phyloP scores from a whole-genome alignment of 2,113 vertebrate species.

The Stictonetta naevosa region DNA sequence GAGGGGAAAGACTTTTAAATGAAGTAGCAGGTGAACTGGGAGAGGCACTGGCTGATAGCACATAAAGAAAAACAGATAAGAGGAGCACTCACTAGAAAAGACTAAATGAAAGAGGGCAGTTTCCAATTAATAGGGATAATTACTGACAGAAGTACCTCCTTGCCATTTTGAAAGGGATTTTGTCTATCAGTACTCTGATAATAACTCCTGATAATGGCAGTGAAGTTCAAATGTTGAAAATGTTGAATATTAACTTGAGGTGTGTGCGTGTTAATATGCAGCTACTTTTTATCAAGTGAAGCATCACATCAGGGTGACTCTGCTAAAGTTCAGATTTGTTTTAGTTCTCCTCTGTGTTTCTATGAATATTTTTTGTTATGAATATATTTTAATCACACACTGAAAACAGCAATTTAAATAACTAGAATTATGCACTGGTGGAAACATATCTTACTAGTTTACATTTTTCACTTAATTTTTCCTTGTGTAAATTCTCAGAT shows the following conservation, averaged over 20 bases:
- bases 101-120: constrained; percentile 8
- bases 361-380: neutral
- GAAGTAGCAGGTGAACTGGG: neutral
- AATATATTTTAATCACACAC: neutral
- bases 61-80: neutral
- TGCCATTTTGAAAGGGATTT: constrained; percentile 28
- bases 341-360: neutral
- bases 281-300: neutral
- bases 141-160: neutral
- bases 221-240: neutral
- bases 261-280: neutral
- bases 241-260: neutral
- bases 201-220: neutral
- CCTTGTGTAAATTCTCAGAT: neutral
- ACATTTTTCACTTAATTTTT: neutral
- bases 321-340: neutral
- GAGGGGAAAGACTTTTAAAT: neutral
- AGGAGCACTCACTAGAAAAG: neutral
- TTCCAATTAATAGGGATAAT: constrained; percentile 17
- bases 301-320: neutral
- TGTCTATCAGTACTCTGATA: constrained; percentile 44
- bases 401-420: neutral
- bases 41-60: neutral
- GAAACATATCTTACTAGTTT: neutral
- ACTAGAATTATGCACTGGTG: neutral